phyloP scores from a whole-genome alignment of 1,140 invertebrate genomes.

The Trinorchestia longiramus region DNA sequence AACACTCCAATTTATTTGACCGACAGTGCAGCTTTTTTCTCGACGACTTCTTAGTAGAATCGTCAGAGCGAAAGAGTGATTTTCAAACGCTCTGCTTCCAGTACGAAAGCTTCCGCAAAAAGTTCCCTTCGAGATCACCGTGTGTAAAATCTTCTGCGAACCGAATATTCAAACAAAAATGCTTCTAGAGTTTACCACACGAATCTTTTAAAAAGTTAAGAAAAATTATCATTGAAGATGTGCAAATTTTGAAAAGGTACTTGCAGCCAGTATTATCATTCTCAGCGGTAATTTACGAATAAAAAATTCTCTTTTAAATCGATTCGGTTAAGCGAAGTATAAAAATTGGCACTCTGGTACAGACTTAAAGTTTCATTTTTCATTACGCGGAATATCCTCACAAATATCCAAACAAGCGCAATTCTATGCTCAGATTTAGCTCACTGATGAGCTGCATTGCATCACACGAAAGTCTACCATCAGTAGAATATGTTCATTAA shows the following conservation, averaged over 20 bases:
- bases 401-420: neutral
- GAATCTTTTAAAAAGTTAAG: neutral
- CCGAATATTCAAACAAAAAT: neutral
- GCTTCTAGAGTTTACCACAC: neutral
- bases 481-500: slow-evolving; percentile 30
- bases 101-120: neutral
- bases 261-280: neutral
- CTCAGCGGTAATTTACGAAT: neutral
- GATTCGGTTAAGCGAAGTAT: neutral
- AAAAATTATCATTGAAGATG: neutral
- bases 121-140: neutral
- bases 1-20: neutral
- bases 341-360: neutral
- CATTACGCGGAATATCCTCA: neutral
- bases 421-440: neutral
- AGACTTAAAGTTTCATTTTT: neutral
- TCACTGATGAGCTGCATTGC: neutral
- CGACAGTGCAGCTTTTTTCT: neutral
- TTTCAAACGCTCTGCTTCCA: slow-evolving; percentile 10
- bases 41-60: neutral
- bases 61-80: neutral
- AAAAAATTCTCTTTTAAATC: neutral
- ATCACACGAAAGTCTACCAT: neutral
- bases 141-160: neutral
- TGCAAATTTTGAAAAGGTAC: neutral